Evolutionary conservation across 2,797 vertebrate species (phyloP).

Genomic region (Lutjanus argentimaculatus): DNA sequence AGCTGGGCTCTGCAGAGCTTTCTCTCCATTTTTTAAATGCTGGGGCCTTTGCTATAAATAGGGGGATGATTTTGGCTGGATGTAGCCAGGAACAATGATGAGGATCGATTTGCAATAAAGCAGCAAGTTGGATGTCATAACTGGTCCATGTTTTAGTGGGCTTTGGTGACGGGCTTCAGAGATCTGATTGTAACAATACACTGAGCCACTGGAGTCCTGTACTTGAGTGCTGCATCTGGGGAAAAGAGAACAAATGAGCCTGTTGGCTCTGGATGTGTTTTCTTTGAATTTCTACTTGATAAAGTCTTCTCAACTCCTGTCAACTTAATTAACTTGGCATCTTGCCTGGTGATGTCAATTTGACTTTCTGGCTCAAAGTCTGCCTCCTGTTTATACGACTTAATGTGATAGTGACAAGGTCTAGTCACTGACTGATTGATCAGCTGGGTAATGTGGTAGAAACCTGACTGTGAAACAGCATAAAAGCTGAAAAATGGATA

Average conservation of each 20-base stretch:
- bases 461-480: not conserved
- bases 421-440: conserved; percentile 7
- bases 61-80: not conserved
- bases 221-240: not conserved
- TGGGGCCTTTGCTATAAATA: conserved; percentile 3
- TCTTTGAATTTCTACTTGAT: conserved; percentile 42
- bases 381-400: conserved; percentile 8
- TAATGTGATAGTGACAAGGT: conserved; percentile 14
- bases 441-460: not conserved
- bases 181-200: not conserved
- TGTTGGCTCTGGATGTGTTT: conserved; percentile 24
- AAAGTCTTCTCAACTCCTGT: conserved; percentile 38
- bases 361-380: conserved; percentile 21
- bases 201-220: not conserved
- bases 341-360: conserved; percentile 21
- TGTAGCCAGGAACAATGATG: conserved; percentile 8
- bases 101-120: conserved; percentile 29
- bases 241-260: conserved; percentile 21
- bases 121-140: conserved; percentile 3
- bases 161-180: conserved; percentile 8
- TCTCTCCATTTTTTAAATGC: conserved; percentile 21
- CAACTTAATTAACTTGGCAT: conserved; percentile 51
- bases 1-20: conserved; percentile 55
- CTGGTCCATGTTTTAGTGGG: not conserved
- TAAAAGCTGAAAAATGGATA: not conserved